Conservation (phyloP, 2,797 vertebrate genomes). For the Dendrocincla fuliginosa region DNA sequence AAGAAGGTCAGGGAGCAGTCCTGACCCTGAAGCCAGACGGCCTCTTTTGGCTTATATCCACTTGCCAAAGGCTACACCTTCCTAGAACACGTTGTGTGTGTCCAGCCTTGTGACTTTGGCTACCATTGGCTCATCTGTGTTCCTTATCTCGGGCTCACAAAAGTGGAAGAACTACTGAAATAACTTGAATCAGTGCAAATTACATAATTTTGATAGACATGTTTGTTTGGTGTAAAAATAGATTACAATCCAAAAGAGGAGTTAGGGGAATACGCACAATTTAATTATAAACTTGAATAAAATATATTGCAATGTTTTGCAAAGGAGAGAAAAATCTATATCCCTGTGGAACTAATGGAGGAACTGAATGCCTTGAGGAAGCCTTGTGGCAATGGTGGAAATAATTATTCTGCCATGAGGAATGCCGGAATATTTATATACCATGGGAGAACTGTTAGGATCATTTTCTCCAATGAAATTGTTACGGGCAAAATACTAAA, state of each 20-base stretch:
- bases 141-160: neutral
- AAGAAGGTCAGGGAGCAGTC: neutral
- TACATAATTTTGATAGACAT: neutral
- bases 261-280: neutral
- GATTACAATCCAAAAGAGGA: neutral
- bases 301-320: neutral
- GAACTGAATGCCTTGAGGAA: neutral
- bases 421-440: fast-evolving
- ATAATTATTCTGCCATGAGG: neutral
- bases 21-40: neutral
- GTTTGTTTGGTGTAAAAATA: neutral
- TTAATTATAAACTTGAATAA: neutral
- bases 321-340: neutral
- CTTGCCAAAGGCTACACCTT: neutral
- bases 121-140: neutral
- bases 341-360: neutral
- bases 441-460: neutral
- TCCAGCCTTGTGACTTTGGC: neutral
- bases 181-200: neutral
- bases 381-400: neutral
- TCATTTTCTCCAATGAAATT: neutral
- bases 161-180: neutral
- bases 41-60: neutral
- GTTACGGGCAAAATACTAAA: neutral
- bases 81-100: neutral